Base-by-base conservation (phyloP, 2,113 vertebrate genomes). In the Tursiops truncatus region DNA sequence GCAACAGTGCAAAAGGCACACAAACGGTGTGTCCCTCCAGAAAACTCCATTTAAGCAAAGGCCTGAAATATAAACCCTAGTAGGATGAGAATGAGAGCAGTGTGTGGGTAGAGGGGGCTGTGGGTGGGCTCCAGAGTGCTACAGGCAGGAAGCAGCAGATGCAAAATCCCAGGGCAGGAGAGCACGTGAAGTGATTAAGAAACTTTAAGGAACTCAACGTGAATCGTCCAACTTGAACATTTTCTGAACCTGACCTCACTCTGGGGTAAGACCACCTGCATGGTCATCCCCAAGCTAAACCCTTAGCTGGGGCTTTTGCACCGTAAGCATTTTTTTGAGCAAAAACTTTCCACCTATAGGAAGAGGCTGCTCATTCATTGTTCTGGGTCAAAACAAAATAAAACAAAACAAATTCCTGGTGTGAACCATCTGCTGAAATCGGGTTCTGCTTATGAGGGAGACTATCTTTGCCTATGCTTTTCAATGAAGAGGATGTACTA, bases 101-200 rank as follows among this genome's bases (percentile, higher is more conserved):
- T 31, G 3, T 3, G 26, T 18, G 56, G 12, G 60, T 25, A 17
- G n/a, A 23, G n/a, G 17, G 3, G 33, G 21, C 20, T 4, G 8
- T 2, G 14, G 31, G 11, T 3, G 14, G n/a, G 18, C 21, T 20
- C 17, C 20, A 0, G 0, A n/a, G 26, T 1, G 1, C 62, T 33
- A 15, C 2, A 26, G 53, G 12, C 31, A 26, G 31, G 26, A 8
- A 87, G 50, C 41, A 67, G 31, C 33, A 33, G 20, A 80, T 11
- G 10, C 28, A 44, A 71, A 87, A 6, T 23, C 62, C 23, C 50
- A 82, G 67, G 60, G 56, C 62, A 9, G 77, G 50, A 83, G 67
- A 87, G 23, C 53, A 4, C 53, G 5, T 3, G 56, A 38, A n/a
- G 25, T 9, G 14, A 71, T 50, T 8, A 15, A 68, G 50, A n/a